Evolutionary conservation across 1,140 invertebrate species (phyloP), one percentile per base, ranked within the genome.

Genomic region (Batillaria attramentaria): DNA sequence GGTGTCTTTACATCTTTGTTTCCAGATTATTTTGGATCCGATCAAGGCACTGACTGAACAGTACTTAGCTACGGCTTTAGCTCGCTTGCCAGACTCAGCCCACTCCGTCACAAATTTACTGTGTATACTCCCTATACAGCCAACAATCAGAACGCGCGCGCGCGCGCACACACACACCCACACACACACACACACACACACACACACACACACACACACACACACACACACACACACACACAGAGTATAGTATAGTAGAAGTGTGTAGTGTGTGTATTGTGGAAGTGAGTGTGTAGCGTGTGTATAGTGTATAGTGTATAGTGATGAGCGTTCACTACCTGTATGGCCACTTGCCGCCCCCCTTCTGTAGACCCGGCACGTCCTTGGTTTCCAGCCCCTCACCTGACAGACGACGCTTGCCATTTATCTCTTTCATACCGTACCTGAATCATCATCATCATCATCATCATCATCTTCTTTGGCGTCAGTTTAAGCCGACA

Each of bases 281-380:
- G 28, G 28, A 65, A 65, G 18, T 24, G 28, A 31, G 31, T 24
- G 62, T 33, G 62, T 33, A 18, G 16, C 8, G 18, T 24, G 18
- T 65, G 62, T 8, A 16, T 10, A 65, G 16, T 8, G 8, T 33
- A 8, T 33, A 18, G 18, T 31, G 16, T 33, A 65, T 33, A 1
- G 62, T 28, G 6, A 16, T 33, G 1, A 16, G 31, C 33, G 33
- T 28, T 66, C 28, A 1, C 68, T 70, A 43, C 42, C 39, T 42
- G 62, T 65, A 35, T 54, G 90, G 89, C 90, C 90, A 91, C 79
- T 84, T 87, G 50, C 90, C 89, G n/a, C 90, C 90, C 60, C 89
- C 89, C 72, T 89, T 85, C 83, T 88, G 89, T 60, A 91, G 84
- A 24, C 88, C 89, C n/a, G 89, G 85, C 16, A 77, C 69, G 10